Base-by-base conservation (phyloP, 2,113 vertebrate genomes). In the Podarcis raffonei region DNA sequence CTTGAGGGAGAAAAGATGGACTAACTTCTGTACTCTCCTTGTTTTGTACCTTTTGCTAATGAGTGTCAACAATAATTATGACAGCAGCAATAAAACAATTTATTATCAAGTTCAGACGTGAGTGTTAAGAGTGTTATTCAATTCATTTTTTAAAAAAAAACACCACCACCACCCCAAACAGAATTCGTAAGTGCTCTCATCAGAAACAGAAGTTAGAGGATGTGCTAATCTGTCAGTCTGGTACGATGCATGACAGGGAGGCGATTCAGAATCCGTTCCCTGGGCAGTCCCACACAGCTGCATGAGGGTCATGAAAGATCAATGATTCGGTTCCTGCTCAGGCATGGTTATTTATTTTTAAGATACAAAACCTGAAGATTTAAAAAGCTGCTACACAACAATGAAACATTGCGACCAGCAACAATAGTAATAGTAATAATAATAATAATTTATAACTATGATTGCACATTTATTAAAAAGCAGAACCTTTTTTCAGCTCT, bases 81-180 rank as follows among this genome's bases (percentile, higher is more conserved):
- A 83, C 32, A 25, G 6, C 32, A 83, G 77, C 23, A 89, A 89
- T 84, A 83, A 89, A 89, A 69, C 3, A 8, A 65, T 88, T n/a
- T 88, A 35, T 84, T 78, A 72, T 78, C 81, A 53, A 37, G 15
- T 32, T 48, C 16, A 88, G 30, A 78, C 22, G 23, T 77, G 59
- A 9, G 48, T 53, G 48, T 84, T 89, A 6, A 53, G 39, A 18
- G n/a, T 77, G 59, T 83, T 77, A 57, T 88, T 83, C 13, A 53
- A 7, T 32, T 48, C 39, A 5, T 42, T 39, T 48, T 48, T 42
- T 42, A 42, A 13, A 37, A 37, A n/a, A 48, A 27, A 76, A 66
- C 12, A 48, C 2, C 42, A 48, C 2, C 9, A 48, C 62, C 1
- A 20, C 59, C 13, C 59, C 71, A 65, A 74, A 39, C 27, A 57